Evolutionary conservation across 2,113 vertebrate genomes (phyloP), one percentile per base, ranked within the genome.

Genomic region (Tyto alba): DNA sequence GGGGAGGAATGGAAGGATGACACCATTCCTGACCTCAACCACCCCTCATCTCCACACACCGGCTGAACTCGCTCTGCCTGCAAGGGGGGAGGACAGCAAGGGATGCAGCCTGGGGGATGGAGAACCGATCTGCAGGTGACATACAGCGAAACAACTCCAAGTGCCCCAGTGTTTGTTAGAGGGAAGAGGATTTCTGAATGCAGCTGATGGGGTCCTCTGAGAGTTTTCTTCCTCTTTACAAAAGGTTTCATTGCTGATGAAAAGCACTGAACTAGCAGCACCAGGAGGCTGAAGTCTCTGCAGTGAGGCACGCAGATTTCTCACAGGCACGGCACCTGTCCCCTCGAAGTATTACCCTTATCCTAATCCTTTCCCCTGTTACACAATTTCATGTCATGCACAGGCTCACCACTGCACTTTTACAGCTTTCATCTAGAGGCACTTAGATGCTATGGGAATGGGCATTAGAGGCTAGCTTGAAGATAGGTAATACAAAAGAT

Each of bases 391-490:
- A 50, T 85, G 74, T 82, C 77, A 57, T 6, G 52, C 68, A 86
- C 55, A 71, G 67, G 55, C 80, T 92, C 73, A 26, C 84, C 86
- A 73, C 74, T 90, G 66, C 77, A 93, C 87, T 93, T 81, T 38
- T 7, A 62, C 47, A 25, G 91, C 91, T 96, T 97, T 97, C 85
- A 95, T 94, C 89, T 69, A 34, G 50, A 94, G 50, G 71, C 66
- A 87, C 80, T 95, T 22, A 92, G 80, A 95, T 95, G 84, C 94
- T 92, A 16, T 16, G 55, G 77, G 89, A 87, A 95, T 87, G 77
- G 92, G 74, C 92, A 96, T 82, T 86, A 95, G 73, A 89, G 77
- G 89, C 84, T 91, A 68, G 84, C 74, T 93, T 83, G 91, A 95
- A 93, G 77, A 79, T 0, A 89, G 84, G 48, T 56, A 87, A 85